Percentiles rank a stretch among this genome's conserved stretches.
These are phyloP conservation scores for Actinia equina DNA, from an alignment of 64 coral and sea anemone genomes.

Conservation along the genomic window DNA sequence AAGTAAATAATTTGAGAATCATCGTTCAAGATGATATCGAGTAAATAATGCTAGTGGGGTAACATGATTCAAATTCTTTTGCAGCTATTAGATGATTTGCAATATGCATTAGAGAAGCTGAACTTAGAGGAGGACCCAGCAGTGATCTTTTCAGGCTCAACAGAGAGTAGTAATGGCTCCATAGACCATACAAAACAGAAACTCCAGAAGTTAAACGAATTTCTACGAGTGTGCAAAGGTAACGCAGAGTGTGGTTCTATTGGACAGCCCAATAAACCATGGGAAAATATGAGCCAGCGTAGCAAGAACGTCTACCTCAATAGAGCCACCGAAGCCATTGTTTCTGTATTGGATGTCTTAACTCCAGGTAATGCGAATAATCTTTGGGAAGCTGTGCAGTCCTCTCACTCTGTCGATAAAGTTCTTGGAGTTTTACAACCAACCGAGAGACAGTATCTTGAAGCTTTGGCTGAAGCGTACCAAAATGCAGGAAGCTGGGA, in stretches of 20 bases:
- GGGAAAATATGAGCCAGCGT: neutral
- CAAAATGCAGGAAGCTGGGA: slow-evolving; percentile 19
- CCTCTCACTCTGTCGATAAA: slow-evolving; percentile 4
- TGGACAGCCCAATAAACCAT: too few species aligned
- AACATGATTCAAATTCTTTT: neutral
- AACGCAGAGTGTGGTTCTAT: too few species aligned
- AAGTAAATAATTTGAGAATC: neutral
- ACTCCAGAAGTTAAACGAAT: too few species aligned
- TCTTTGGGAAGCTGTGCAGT: slow-evolving; percentile 16
- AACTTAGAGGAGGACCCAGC: neutral
- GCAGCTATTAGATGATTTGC: neutral
- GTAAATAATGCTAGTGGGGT: neutral
- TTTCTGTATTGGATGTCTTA: slow-evolving; percentile 11
- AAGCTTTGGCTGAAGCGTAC: slow-evolving; percentile 4
- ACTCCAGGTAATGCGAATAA: neutral
- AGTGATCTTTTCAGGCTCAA: neutral
- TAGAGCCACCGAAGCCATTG: neutral
- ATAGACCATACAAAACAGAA: too few species aligned
- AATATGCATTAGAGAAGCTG: neutral
- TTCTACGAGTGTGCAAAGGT: too few species aligned
- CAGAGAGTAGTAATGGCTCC: neutral
- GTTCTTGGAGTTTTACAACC: neutral
- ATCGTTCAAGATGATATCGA: neutral
- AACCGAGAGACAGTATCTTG: slow-evolving; percentile 5
- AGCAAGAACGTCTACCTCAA: slow-evolving; percentile 1